Base-by-base conservation (phyloP, 2,797 vertebrate species). In the Hyperoplus lanceolatus region DNA sequence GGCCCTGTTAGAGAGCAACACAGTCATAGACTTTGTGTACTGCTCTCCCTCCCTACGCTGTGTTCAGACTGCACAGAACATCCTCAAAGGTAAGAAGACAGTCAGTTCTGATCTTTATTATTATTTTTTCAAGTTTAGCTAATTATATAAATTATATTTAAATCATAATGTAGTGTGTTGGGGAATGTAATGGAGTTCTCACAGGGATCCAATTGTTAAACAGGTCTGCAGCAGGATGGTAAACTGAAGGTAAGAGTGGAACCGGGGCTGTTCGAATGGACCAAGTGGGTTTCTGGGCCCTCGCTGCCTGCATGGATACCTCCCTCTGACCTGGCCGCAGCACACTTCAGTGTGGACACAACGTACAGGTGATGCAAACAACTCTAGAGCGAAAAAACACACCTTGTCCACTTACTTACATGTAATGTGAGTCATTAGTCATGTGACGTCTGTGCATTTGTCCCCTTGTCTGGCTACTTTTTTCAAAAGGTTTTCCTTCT, bases 261-360 rank as follows among this genome's bases (percentile, higher is more conserved):
- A 83, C 98, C 98, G 0, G 97, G 98, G 38, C 92, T 99, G 21
- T 99, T 99, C 50, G 97, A 99, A 76, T 99, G 98, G 98, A 99
- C 98, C 54, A 99, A 98, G 91, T 99, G 97, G 97, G 97, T 98
- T 29, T 94, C 97, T 3, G 98, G 98, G 63, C 97, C 50, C 85
- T 93, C 95, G 0, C 90, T 98, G 69, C 98, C 98, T 0, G 95
- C 96, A 0, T 99, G 98, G 98, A 97, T 98, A 36, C 91, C 96
- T 14, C 95, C 96, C 0, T 15, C 94, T 12, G 97, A 99, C 51
- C 90, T 99, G 93, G 97, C 96, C 14, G 94, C 96, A 60, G 96
- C 97, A 68, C 96, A 95, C 84, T 96, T 98, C 75, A 96, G 95
- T 41, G 96, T 98, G 59, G 98, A 99, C 94, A 97, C 97, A 94